Evolutionary conservation across 2,797 vertebrate genomes (phyloP).

Genomic region (Gobio occitaniae): DNA sequence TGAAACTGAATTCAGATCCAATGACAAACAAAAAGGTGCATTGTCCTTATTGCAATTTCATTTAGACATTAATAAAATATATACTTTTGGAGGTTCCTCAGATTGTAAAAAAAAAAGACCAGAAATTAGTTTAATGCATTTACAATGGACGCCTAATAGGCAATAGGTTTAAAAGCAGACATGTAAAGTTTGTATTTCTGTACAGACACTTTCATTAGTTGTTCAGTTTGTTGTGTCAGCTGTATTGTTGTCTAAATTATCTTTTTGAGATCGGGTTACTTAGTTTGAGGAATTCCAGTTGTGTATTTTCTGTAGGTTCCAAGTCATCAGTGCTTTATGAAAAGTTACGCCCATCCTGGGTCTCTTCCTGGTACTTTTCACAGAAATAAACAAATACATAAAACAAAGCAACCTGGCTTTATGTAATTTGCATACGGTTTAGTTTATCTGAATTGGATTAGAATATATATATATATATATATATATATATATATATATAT

Average conservation of each 20-base stretch:
- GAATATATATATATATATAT: too few relatives aligned
- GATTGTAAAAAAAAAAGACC: not conserved
- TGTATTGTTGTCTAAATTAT: not conserved
- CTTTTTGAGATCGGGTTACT: not conserved
- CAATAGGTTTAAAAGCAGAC: not conserved
- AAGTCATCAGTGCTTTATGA: not conserved
- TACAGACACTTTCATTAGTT: not conserved
- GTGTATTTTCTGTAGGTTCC: not conserved
- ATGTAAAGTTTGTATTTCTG: not conserved
- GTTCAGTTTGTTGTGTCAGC: not conserved
- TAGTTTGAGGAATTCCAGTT: not conserved
- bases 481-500: too few relatives aligned
- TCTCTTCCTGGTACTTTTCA: constrained; percentile 19
- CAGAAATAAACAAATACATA: not conserved
- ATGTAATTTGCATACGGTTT: not conserved
- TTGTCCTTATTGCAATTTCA: not conserved
- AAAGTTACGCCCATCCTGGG: not conserved
- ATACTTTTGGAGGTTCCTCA: not conserved
- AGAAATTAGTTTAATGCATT: not conserved
- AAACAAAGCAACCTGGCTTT: not conserved
- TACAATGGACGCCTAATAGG: not conserved
- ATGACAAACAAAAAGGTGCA: not conserved
- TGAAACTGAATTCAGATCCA: not conserved
- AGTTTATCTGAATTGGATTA: not conserved
- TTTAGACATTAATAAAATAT: not conserved